Evolutionary conservation across 2,113 vertebrate species (phyloP), one percentile per base, ranked within the genome.

Genomic region (Nycticebus coucang): DNA sequence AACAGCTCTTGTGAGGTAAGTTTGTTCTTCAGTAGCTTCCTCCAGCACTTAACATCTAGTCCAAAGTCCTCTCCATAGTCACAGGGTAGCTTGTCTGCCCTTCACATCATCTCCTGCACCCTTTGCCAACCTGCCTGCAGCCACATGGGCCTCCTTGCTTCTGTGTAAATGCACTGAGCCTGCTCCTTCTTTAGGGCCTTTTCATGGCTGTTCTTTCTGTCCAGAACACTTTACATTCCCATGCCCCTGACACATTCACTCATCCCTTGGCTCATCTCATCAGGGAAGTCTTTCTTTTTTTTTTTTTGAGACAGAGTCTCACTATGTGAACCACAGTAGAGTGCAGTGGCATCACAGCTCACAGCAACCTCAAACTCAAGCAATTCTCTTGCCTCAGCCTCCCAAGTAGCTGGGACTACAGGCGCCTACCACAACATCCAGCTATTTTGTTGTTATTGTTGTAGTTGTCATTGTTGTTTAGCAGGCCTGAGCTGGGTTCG

Each of bases 61-160:
- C 66, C 89, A 62, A 19, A 93, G 84, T 53, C 79, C n/a, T 89
- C 13, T n/a, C 45, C 15, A 28, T 13, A 60, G 37, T 72, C 35
- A 21, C 33, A 10, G 24, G 17, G 50, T 33, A 17, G 50, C 28
- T 50, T 78, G 28, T 50, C 21, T 2, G 15, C 30, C n/a, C 10
- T 28, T 50, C 53, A 53, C 21, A 55, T 41, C 26, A 5, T 24
- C 14, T 41, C 30, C 26, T 11, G 21, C 19, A 50, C 12, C 15
- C 33, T 21, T 30, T 7, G 0, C 14, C 11, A 18, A 24, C n/a
- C 2, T 0, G 14, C 26, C 68, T 74, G 30, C 13, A 62, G 37
- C n/a, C 62, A 55, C 59, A n/a, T 8, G 13, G 15, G 19, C 22
- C 37, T 88, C 37, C 79, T 75, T 55, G 71, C 64, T 83, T 91